Evolutionary conservation across 2,888 invertebrate genomes (phyloP), one percentile per base, ranked within the genome.

Genomic region (Dendrolimus pini): DNA sequence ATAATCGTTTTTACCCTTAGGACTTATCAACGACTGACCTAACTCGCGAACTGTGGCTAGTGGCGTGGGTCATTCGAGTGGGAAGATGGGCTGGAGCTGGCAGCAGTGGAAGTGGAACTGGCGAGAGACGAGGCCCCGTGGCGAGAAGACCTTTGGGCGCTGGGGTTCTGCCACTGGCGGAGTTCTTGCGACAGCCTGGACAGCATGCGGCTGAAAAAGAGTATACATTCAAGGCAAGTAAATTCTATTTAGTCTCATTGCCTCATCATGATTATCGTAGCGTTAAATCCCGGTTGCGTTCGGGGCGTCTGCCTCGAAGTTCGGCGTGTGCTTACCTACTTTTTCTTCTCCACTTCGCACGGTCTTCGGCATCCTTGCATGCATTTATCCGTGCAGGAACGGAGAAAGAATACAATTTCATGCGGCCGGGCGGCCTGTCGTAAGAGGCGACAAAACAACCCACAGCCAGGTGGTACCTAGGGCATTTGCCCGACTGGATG

Each of bases 31-130:
- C 94, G 65, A 93, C 95, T 54, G 98, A 98, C 82, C 92, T 97
- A 58, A 94, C 94, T 59, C 94, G 95, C 61, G 97, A 98, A 72
- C 91, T 98, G 41, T 97, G 95, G 91, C 91, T 98, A 66, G 95
- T 98, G 47, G 96, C 96, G 63, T 97, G 97, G 83, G 96, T 98
- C 55, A 95, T 97, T 88, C 93, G 98, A 56, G 95, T 97, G 58
- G 98, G 98, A 1, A 93, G 95, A 72, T 96, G 97, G 93, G 92
- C 96, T 13, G 89, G 88, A 7, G 86, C 84, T 0, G 87, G 84
- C 12, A 75, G 79, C 62, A 71, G 82, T 30, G 79, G 83, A 52
- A 75, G 86, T 55, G 83, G 87, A 55, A 93, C 94, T 1, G 93
- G 93, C 53, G 82, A 85, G 78, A 61, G 90, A 63, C 67, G 87